These are phyloP conservation scores for Sisor rabdophorus DNA, from an alignment of 2,113 vertebrate genomes.

Conservation along the genomic window DNA sequence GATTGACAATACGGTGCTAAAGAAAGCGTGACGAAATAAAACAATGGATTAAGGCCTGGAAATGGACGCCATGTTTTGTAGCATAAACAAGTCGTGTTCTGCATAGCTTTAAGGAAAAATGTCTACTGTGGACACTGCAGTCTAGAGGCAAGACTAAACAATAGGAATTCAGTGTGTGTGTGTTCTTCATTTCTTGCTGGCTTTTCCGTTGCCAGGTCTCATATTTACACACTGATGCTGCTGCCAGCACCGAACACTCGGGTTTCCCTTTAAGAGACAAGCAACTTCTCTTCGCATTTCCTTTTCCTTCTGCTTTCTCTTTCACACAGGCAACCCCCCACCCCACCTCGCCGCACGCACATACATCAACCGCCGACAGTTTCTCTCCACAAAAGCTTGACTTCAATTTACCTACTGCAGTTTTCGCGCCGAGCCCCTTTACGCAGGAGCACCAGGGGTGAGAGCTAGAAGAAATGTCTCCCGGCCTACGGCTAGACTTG, in stretches of 20 bases:
- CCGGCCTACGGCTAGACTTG: slow-evolving; percentile 30
- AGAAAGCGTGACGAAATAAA: slow-evolving; percentile 39
- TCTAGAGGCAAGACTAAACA: slow-evolving; percentile 45
- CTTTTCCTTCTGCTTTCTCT: slow-evolving; percentile 49
- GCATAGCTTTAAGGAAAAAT: slow-evolving; percentile 28
- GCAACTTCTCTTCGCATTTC: slow-evolving; percentile 67
- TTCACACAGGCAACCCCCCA: not conserved
- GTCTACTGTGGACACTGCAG: slow-evolving; percentile 3
- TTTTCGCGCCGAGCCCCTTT: slow-evolving; percentile 56
- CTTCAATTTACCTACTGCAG: slow-evolving; percentile 65
- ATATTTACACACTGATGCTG: slow-evolving; percentile 58
- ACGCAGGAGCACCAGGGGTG: slow-evolving; percentile 31
- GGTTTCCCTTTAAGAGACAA: slow-evolving; percentile 49
- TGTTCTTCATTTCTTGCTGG: slow-evolving; percentile 53
- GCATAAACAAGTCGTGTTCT: slow-evolving; percentile 14
- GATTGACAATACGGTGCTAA: slow-evolving; percentile 29
- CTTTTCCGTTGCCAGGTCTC: slow-evolving; percentile 56
- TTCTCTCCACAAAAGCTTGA: slow-evolving; percentile 53
- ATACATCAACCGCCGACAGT: slow-evolving; percentile 53
- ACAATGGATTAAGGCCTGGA: slow-evolving; percentile 31
- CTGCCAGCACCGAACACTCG: slow-evolving; percentile 63
- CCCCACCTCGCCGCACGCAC: slow-evolving; percentile 16
- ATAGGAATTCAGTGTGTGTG: slow-evolving; percentile 24
- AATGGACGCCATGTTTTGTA: slow-evolving; percentile 27
- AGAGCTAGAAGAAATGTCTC: slow-evolving; percentile 46